Conservation (phyloP, 2,113 vertebrate species). For the Prinia subflava region DNA sequence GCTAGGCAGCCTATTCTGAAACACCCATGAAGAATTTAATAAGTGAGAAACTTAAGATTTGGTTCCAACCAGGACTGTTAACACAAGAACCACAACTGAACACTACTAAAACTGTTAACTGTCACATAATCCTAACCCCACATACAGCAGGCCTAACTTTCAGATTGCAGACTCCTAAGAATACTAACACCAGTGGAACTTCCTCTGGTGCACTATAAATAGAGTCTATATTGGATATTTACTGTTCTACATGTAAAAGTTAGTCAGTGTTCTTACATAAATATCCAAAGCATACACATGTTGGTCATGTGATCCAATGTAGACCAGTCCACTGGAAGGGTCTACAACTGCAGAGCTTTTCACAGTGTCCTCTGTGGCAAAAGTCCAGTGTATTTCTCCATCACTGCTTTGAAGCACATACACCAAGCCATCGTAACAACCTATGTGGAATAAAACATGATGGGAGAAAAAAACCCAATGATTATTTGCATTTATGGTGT, state of each 20-base stretch:
- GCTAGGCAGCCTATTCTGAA: not conserved
- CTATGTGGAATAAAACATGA: conserved; percentile 58
- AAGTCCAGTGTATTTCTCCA: conserved; percentile 84
- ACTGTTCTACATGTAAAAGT: not conserved
- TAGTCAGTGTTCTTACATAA: conserved; percentile 73
- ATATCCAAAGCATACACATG: conserved; percentile 87
- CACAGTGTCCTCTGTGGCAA: conserved; percentile 83
- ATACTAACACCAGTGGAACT: not conserved
- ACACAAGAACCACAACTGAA: not conserved
- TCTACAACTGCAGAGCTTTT: conserved; percentile 87
- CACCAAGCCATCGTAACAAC: conserved; percentile 87
- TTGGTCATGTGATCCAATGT: conserved; percentile 90
- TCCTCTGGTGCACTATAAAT: not conserved
- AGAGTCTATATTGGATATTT: not conserved
- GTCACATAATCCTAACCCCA: not conserved
- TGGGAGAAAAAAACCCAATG: not conserved
- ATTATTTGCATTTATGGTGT: not conserved
- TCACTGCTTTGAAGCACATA: conserved; percentile 79
- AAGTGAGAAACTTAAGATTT: not conserved
- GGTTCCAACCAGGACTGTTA: not conserved
- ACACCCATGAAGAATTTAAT: not conserved
- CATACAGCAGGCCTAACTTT: not conserved
- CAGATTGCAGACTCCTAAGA: not conserved
- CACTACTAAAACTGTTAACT: not conserved
- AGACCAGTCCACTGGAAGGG: conserved; percentile 78